A percentile compares a stretch with the other conserved stretches of the same genome.
phyloP scores from a whole-genome alignment of 2,888 invertebrate genomes.

The Melinaea menophilus region DNA sequence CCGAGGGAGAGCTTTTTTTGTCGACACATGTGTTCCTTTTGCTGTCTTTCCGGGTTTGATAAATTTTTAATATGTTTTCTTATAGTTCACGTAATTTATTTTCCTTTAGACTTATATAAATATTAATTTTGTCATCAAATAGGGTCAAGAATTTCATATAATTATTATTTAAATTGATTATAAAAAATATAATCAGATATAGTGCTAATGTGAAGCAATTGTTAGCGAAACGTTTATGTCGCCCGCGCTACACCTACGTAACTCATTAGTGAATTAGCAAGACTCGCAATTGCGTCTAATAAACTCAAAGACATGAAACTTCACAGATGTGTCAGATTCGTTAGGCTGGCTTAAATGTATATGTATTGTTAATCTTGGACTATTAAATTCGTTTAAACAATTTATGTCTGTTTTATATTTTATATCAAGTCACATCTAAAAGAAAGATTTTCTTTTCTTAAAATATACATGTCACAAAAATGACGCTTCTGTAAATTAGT shows the following conservation, averaged over 20 bases:
- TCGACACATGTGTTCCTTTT: constrained; percentile 73
- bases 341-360: not conserved
- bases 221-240: constrained; percentile 62
- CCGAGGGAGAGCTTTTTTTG: constrained; percentile 68
- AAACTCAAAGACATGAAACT: constrained; percentile 56
- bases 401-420: too few relatives aligned
- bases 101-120: constrained; percentile 64
- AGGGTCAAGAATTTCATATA: not conserved
- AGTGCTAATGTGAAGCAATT: constrained; percentile 59
- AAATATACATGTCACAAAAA: constrained; percentile 8
- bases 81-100: constrained; percentile 77
- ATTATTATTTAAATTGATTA: not conserved
- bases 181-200: constrained; percentile 46
- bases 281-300: constrained; percentile 71
- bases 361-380: too few relatives aligned
- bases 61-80: constrained; percentile 78
- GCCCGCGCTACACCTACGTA: constrained; percentile 77
- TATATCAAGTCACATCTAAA: too few relatives aligned
- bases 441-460: not conserved
- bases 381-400: too few relatives aligned
- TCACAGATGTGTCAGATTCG: constrained; percentile 41
- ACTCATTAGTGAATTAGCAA: constrained; percentile 75
- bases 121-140: not conserved
- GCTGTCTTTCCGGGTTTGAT: constrained; percentile 58
- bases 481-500: constrained; percentile 37